phyloP scores from a whole-genome alignment of 2,888 invertebrate genomes.

The Microctonus hyperodae region DNA sequence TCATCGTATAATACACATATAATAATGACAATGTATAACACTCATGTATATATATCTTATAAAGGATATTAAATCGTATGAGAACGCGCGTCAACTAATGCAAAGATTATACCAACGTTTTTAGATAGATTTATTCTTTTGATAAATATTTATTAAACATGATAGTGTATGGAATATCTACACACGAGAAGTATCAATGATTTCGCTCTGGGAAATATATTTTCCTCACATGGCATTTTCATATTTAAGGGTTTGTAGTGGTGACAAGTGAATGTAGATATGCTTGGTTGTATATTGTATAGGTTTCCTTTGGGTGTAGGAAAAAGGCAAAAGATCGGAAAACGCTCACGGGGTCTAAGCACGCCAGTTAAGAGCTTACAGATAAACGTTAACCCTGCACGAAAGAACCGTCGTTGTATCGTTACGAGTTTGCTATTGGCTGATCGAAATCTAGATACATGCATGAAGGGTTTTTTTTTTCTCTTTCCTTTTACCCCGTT shows the following conservation, averaged over 20 bases:
- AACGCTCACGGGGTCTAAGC: conserved; percentile 52
- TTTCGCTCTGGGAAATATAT: not conserved
- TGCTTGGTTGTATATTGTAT: not conserved
- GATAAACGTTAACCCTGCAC: conserved; percentile 53
- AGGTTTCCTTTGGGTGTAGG: conserved; percentile 6
- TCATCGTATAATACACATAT: not conserved
- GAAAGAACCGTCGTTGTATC: conserved; percentile 21
- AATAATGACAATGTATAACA: no score
- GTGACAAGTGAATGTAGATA: conserved; percentile 31
- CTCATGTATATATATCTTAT: not conserved
- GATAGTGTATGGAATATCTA: not conserved
- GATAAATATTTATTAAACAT: not conserved
- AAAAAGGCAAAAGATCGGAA: conserved; percentile 48
- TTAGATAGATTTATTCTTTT: conserved; percentile 19
- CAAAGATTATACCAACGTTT: not conserved
- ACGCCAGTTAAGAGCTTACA: conserved; percentile 44
- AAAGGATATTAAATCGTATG: conserved; percentile 20
- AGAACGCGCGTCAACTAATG: no score
- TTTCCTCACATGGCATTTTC: no score
- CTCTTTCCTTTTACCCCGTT: not conserved
- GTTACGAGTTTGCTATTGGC: conserved; percentile 14
- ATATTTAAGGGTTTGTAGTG: no score
- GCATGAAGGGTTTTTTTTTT: conserved; percentile 16
- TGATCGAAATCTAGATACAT: conserved; percentile 26
- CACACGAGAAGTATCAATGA: conserved; percentile 5